Evolutionary conservation across 2,888 invertebrate species (phyloP), one percentile per base, ranked within the genome.

Genomic region (Cataglyphis albicans): DNA sequence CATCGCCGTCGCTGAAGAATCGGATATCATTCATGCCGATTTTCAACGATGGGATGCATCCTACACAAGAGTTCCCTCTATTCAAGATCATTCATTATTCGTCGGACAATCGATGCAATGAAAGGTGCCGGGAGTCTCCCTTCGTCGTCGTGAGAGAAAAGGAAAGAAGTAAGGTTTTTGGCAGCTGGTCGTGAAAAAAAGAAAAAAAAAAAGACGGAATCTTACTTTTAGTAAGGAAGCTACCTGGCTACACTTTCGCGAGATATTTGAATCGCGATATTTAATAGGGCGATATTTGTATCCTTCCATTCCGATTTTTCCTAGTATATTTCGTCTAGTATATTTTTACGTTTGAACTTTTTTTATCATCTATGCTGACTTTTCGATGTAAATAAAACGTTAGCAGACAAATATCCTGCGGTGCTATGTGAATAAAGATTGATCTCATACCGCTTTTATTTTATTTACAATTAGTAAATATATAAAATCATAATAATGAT

Each of bases 231-330:
- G 88, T 90, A n/a, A n/a, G 83, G 81, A 89, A 9, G 44, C 44
- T 32, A 48, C 25, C 12, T 74, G 21, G 5, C 25, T 25, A 48
- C 55, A 1, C 35, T 55, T 44, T 9, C 18, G 74, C 75, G 81
- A 75, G 85, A 87, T 89, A 89, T 88, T 85, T 87, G 78, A 88
- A 86, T 90, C 88, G 83, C 82, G 73, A 25, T 25, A 25, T 84
- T 87, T 85, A 83, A 73, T 68, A 63, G 63, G 38, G 67, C 78
- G 78, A 59, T 44, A 25, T 78, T 5, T 15, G 15, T 5, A n/a
- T 52, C 7, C n/a, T n/a, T 2, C 48, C 44, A 15, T 15, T 4
- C 5, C 70, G 41, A 70, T 52, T 78, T 72, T 15, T 15, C 65
- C 32, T 18, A 9, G 35, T 67, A 65, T 44, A n/a, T 52, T 21